Evolutionary conservation across 92 coral and sea anemone genomes (phyloP).

Genomic region (Bergia sp.): DNA sequence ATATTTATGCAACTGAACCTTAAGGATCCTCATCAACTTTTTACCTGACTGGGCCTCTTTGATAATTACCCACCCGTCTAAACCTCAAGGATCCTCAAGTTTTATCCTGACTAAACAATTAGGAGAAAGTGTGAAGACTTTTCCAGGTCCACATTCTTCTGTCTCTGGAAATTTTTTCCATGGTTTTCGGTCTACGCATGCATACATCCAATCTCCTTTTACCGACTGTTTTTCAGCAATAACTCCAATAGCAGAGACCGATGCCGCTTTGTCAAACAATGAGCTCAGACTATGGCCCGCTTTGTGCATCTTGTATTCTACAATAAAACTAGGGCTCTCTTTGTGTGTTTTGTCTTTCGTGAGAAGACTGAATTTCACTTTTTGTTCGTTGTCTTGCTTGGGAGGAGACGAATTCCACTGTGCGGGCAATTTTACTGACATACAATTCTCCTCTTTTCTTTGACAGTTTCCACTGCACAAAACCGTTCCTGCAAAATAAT

Average conservation of each 20-base stretch:
- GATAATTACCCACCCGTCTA: background rate
- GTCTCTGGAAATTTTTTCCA: slow-evolving; percentile 4
- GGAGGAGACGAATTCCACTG: too few relatives aligned
- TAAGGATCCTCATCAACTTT: too few relatives aligned
- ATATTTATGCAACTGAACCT: too few relatives aligned
- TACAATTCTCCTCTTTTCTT: background rate
- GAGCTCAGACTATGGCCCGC: background rate
- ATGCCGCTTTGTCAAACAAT: background rate
- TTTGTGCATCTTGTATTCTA: background rate
- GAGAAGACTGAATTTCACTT: too few relatives aligned
- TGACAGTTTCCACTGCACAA: background rate
- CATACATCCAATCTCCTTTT: background rate
- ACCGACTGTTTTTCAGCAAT: background rate
- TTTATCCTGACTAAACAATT: slow-evolving; percentile 33
- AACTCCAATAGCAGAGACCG: background rate
- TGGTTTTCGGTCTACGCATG: background rate
- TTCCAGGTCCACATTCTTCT: slow-evolving; percentile 17
- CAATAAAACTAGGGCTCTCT: too few relatives aligned
- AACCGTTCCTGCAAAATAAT: slow-evolving; percentile 12
- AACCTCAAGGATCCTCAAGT: background rate
- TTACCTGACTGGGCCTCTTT: background rate
- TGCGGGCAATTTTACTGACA: too few relatives aligned
- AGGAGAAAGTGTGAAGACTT: slow-evolving; percentile 9
- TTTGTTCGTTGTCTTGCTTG: too few relatives aligned
- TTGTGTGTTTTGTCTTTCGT: too few relatives aligned